Evolutionary conservation across 2,113 vertebrate genomes (phyloP), one percentile per base, ranked within the genome.

Genomic region (Potamarius usumacintae): DNA sequence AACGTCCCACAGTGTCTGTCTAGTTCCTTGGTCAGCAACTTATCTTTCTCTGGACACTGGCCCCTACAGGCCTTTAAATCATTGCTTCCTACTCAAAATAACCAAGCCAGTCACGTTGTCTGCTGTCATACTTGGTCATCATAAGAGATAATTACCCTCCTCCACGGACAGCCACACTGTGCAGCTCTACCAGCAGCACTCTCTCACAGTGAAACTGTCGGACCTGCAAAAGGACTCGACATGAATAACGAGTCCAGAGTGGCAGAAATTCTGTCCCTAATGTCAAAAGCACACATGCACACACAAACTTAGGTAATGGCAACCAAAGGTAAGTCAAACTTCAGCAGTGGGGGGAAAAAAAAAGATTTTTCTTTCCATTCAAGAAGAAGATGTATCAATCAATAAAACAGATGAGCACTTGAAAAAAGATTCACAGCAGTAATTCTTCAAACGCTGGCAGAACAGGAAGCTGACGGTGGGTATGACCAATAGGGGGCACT

Each of bases 401-500:
- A 94, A 91, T 91, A 89, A 88, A 91, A 91, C 65, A 76, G 42
- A 87, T 91, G 87, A 89, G 76, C 87, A 85, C 55, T 89, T 87
- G 83, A 86, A 91, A 91, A 85, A 90, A 42, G 91, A 88, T 93
- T 91, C 57, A 42, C 79, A n/a, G 85, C 58, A 55, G 88, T 91
- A 88, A 83, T 94, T 93, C 89, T 90, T 94, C 92, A 94, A n/a
- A 50, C 22, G 27, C 12, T 84, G 79, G 69, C 82, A 92, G 90
- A 84, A 91, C 88, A 79, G 84, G 90, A 88, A 90, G 89, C 82
- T 90, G 89, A 88, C 80, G 17, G 89, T 89, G 6, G 18, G 57
- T 89, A 76, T 25, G 77, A 85, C 94, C 95, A 95, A 93, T 92
- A 96, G 95, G 94, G 95, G 95, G 95, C 95, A 96, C 91, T 96